A percentile compares a stretch with the other conserved stretches of the same genome.
Conservation (phyloP, 2,113 vertebrate species). For the Poicephalus gulielmi region DNA sequence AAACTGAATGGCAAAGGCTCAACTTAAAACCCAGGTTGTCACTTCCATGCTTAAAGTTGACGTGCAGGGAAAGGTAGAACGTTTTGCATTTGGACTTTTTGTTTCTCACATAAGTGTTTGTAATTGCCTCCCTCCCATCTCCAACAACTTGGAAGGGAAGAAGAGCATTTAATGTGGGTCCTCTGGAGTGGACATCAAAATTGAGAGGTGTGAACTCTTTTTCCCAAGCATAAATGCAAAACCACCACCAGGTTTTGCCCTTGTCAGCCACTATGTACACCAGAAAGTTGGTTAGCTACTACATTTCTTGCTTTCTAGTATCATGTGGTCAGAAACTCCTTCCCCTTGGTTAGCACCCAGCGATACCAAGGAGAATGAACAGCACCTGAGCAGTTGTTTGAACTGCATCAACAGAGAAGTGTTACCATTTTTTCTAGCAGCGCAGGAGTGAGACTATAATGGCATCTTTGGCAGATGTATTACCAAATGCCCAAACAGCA, state of each 20-base stretch:
- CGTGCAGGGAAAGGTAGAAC: not conserved
- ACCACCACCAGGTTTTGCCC: not conserved
- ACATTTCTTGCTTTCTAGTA: not conserved
- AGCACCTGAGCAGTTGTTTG: not conserved
- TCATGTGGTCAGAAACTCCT: not conserved
- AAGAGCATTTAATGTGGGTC: not conserved
- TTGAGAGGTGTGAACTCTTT: not conserved
- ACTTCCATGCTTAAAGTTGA: not conserved
- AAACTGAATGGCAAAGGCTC: not conserved
- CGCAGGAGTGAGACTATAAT: not conserved
- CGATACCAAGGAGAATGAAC: not conserved
- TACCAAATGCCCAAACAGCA: not conserved
- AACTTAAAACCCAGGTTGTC: not conserved
- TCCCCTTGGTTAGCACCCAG: not conserved
- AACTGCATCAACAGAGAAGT: not conserved
- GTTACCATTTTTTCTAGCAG: not conserved
- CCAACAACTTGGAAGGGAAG: not conserved
- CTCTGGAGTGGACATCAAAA: not conserved
- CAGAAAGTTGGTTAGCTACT: slow-evolving; percentile 8
- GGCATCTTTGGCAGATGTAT: not conserved
- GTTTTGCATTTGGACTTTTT: not conserved
- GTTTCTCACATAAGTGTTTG: not conserved
- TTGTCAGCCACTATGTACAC: not conserved
- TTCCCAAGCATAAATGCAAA: not conserved
- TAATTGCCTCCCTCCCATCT: not conserved